A percentile compares a stretch with the other conserved stretches of the same genome.
phyloP scores from a whole-genome alignment of 2,888 invertebrate genomes.

The Lottia gigantea region DNA sequence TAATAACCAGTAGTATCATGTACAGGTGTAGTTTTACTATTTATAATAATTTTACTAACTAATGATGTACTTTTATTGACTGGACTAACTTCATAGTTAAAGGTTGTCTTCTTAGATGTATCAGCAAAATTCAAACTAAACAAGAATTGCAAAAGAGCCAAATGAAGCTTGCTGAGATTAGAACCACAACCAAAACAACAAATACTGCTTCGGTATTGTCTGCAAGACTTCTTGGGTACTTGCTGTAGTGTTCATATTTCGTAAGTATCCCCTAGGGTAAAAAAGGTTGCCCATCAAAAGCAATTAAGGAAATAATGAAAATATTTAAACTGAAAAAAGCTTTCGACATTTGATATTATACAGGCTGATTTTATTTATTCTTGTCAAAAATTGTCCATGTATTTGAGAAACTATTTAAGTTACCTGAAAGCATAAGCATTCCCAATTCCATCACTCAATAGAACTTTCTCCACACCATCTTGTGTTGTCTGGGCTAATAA shows the following conservation, averaged over 20 bases:
- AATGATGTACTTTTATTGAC: neutral
- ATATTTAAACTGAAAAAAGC: too few species aligned
- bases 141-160: neutral
- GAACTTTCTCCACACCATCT: constrained; percentile 11
- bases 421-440: constrained; percentile 22
- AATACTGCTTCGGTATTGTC: too few species aligned
- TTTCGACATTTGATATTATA: too few species aligned
- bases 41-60: constrained; percentile 15
- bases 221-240: too few species aligned
- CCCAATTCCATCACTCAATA: constrained; percentile 13
- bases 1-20: constrained; percentile 17
- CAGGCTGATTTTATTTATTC: neutral
- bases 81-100: constrained; percentile 19
- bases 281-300: too few species aligned
- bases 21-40: neutral
- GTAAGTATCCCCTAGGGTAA: too few species aligned
- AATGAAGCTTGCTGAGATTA: too few species aligned
- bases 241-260: too few species aligned
- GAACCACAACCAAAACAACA: too few species aligned
- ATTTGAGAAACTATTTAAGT: neutral
- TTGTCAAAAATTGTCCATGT: neutral
- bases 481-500: constrained; percentile 7
- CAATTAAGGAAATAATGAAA: too few species aligned
- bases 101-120: neutral
- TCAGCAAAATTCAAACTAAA: constrained; percentile 21